Evolutionary conservation across 2,888 invertebrate species (phyloP), one percentile per base, ranked within the genome.

Genomic region (Thumatha senex): DNA sequence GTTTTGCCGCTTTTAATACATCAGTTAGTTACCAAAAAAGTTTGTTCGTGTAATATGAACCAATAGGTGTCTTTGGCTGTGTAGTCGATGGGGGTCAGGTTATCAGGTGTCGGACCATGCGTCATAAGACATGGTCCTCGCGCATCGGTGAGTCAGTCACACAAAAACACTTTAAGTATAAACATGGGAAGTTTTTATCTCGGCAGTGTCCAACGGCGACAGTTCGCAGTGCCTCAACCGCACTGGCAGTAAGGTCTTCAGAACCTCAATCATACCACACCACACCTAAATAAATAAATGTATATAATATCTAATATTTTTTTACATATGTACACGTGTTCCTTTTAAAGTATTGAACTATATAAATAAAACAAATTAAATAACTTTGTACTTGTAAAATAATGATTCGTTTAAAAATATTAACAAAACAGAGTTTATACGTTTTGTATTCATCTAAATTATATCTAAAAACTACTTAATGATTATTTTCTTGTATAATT

Each of bases 251-350:
- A 65, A 72, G 74, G 81, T 80, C 72, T 75, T 75, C 67, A 74
- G 77, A 85, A 83, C 80, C 78, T 80, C 83, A 81, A 80, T 80
- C 82, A 80, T 82, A 79, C 80, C 81, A 81, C 79, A 77, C 76
- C 75, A 75, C 82, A 79, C 74, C 74, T 84, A 87, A 90, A 90
- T 90, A 91, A 90, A 89, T 89, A 89, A 84, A 82, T 86, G 82
- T 86, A 85, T 83, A 85, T 83, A 84, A 84, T 85, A 86, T 80
- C 83, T 87, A 88, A 80, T 76, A 79, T 78, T 79, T 89, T 88
- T 90, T 86, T 90, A 91, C 90, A 91, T 91, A 90, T 91, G 78
- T 90, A 91, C 90, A 90, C 70, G 79, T 58, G 67, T 82, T 80
- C 74, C 65, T 70, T 80, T 84, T 80, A 86, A 85, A 84, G 81